Base-by-base conservation (phyloP, 2,113 vertebrate species). In the Coracopsis vasa region DNA sequence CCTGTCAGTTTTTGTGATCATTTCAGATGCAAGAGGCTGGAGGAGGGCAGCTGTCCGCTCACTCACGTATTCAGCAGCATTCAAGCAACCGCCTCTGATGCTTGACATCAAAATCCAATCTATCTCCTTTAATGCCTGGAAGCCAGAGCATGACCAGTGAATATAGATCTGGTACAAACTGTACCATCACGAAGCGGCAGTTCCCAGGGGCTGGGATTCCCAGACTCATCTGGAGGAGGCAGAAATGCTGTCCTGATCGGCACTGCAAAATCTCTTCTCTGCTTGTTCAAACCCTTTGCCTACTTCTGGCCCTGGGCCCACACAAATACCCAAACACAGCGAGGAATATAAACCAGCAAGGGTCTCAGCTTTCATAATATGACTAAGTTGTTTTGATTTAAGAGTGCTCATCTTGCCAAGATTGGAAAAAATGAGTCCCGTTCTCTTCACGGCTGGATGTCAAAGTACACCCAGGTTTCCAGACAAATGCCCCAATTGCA, bases 311-410 rank as follows among this genome's bases (percentile, higher is more conserved):
- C 27, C 12, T 31, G 13, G 21, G 54, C 90, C 86, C 86, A 88
- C 74, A 31, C 35, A 94, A 95, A 94, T 92, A 86, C 27, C 89
- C 90, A 87, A 92, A 65, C n/a, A 94, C 45, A 54, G 74, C 0
- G 0, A 83, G 88, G 79, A 93, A 86, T 83, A 90, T 97, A 96
- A 92, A 92, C 75, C 91, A 31, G 20, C 80, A 96, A 86, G 91
- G 45, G 41, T 81, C 70, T 96, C 88, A 86, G 78, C 78, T 93
- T 96, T 95, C 95, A 92, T 95, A 95, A 94, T 90, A 92, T 86
- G 88, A 93, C 94, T 93, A 88, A 92, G 85, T 97, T 96, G 90
- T 96, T 97, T 96, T 95, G 85, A 96, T 96, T 96, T 92, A 94
- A 86, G 65, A 66, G 28, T 54, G 47, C 53, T 90, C 0, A 7